Evolutionary conservation across 2,113 vertebrate genomes (phyloP).

Genomic region (Petrocephalus microphthalmus): DNA sequence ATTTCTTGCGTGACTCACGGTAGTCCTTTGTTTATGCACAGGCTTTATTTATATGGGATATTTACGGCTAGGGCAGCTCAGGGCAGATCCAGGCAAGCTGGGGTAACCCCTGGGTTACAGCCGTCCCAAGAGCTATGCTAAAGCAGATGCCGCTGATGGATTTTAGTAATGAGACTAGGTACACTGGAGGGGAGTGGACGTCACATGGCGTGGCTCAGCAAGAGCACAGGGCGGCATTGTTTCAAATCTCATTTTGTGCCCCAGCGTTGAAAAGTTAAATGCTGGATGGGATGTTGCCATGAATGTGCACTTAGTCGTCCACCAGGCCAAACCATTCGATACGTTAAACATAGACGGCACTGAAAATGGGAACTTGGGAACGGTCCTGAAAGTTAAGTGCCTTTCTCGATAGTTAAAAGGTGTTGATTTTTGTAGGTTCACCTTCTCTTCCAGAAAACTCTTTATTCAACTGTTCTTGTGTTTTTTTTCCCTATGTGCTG

Average conservation of each 20-base stretch:
- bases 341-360: not conserved
- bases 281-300: not conserved
- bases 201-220: not conserved
- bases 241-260: not conserved
- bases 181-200: not conserved
- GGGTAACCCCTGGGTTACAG: not conserved
- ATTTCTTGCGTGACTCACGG: not conserved
- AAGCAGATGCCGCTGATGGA: not conserved
- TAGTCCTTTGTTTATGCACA: not conserved
- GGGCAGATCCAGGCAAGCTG: not conserved
- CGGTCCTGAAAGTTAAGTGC: not conserved
- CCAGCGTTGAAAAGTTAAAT: not conserved
- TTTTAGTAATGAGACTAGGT: not conserved
- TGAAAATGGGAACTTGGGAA: not conserved
- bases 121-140: not conserved
- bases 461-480: not conserved
- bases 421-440: not conserved
- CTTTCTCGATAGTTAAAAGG: not conserved
- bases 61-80: not conserved
- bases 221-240: not conserved
- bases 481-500: not conserved
- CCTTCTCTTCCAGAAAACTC: not conserved
- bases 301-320: not conserved
- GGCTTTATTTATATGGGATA: not conserved
- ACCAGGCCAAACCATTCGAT: not conserved